phyloP scores from a whole-genome alignment of 2,113 vertebrate species.

The Prionailurus bengalensis region DNA sequence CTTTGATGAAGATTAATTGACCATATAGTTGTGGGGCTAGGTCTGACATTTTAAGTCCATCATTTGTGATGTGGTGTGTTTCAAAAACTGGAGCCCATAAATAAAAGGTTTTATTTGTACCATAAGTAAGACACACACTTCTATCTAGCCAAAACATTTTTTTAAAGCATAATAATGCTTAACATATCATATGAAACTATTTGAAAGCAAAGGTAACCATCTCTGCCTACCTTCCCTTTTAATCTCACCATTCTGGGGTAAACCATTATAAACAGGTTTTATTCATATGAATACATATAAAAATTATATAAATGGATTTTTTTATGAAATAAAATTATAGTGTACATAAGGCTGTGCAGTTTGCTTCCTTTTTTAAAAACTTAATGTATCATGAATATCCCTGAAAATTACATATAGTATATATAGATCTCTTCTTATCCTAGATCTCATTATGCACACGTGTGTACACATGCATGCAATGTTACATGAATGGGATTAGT shows the following conservation, averaged over 20 bases:
- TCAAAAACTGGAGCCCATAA: not conserved
- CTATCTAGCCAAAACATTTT: not conserved
- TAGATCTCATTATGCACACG: not conserved
- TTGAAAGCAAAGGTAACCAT: not conserved
- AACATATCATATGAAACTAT: not conserved
- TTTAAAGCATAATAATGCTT: not conserved
- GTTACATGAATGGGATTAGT: not conserved
- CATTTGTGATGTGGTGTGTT: not conserved
- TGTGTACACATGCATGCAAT: not conserved
- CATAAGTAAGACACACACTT: not conserved
- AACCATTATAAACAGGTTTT: not conserved
- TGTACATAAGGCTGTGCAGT: not conserved
- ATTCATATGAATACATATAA: not conserved
- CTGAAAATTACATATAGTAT: not conserved
- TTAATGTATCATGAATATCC: not conserved
- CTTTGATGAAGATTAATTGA: not conserved
- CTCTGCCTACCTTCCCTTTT: not conserved
- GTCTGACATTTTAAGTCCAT: not conserved
- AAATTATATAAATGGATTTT: not conserved
- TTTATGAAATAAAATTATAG: constrained; percentile 6
- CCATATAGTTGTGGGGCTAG: not conserved
- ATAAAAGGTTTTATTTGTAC: constrained; percentile 13
- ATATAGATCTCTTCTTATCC: not conserved
- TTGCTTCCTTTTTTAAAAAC: not conserved
- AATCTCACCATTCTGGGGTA: not conserved